Evolutionary conservation across 2,888 invertebrate genomes (phyloP).

Genomic region (Rutpela maculata): DNA sequence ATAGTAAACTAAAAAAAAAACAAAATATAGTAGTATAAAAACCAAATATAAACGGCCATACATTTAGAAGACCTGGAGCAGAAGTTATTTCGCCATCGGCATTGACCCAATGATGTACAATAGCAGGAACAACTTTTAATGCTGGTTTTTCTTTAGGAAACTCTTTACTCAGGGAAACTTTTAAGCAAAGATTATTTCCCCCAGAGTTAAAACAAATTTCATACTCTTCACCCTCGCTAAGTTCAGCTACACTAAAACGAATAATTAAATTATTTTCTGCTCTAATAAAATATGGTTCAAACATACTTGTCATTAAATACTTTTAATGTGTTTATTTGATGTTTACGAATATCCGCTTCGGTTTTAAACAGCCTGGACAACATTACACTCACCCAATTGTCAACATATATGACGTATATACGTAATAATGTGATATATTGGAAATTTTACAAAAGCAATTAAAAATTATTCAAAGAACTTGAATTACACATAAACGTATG

Average conservation of each 20-base stretch:
- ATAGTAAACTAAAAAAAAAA: conserved; percentile 78
- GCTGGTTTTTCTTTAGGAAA: conserved; percentile 87
- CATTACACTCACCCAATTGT: conserved; percentile 70
- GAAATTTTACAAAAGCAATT: too few relatives aligned
- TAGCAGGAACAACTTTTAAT: conserved; percentile 80
- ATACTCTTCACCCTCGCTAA: conserved; percentile 84
- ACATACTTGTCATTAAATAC: conserved; percentile 88
- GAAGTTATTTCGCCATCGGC: conserved; percentile 82
- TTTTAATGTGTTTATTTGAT: conserved; percentile 88
- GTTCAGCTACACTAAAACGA: conserved; percentile 80
- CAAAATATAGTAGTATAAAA: conserved; percentile 3
- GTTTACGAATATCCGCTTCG: conserved; percentile 79
- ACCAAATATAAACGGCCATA: conserved; percentile 64
- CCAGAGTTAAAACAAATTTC: conserved; percentile 82
- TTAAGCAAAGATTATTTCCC: conserved; percentile 80
- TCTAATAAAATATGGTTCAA: conserved; percentile 29
- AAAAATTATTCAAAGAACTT: too few relatives aligned
- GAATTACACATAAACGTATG: too few relatives aligned
- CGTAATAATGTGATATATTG: too few relatives aligned
- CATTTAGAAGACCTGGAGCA: conserved; percentile 86
- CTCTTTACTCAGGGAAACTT: conserved; percentile 80
- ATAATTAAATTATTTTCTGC: conserved; percentile 9
- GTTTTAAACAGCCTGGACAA: conserved; percentile 77
- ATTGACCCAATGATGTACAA: conserved; percentile 85
- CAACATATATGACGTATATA: not conserved